phyloP scores from a whole-genome alignment of 2,113 vertebrate genomes.

The Bos javanicus region DNA sequence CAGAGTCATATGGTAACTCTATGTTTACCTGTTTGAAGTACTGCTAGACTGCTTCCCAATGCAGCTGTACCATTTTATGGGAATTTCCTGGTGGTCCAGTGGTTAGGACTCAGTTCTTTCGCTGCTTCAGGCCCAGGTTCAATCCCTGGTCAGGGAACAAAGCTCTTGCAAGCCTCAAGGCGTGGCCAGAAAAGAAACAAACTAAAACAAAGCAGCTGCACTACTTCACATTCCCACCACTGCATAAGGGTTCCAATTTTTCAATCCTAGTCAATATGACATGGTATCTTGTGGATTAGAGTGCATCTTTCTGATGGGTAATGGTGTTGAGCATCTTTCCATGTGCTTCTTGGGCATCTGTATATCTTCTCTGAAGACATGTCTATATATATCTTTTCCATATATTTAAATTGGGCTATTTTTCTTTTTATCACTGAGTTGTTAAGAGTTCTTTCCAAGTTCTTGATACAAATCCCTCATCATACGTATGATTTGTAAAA shows the following conservation, averaged over 20 bases:
- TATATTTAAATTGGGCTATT: not conserved
- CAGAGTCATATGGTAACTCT: not conserved
- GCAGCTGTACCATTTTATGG: not conserved
- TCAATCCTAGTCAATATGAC: not conserved
- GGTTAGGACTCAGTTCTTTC: not conserved
- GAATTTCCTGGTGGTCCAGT: not conserved
- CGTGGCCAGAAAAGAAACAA: not conserved
- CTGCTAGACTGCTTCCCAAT: not conserved
- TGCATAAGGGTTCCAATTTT: not conserved
- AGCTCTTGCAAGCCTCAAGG: not conserved
- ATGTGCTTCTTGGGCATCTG: not conserved
- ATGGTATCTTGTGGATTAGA: not conserved
- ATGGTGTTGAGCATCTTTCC: not conserved
- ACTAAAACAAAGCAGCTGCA: not conserved
- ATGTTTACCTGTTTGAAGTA: not conserved
- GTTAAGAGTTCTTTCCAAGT: not conserved
- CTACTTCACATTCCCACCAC: not conserved
- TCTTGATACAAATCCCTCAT: not conserved
- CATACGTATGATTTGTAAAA: not conserved
- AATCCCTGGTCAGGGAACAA: not conserved
- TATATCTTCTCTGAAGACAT: not conserved
- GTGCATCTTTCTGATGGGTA: not conserved
- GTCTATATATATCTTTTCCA: not conserved
- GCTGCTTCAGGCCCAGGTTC: not conserved
- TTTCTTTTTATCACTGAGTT: not conserved